These are phyloP conservation scores for Heliconius ismenius DNA, from an alignment of 2,888 invertebrate genomes.

Conservation along the genomic window DNA sequence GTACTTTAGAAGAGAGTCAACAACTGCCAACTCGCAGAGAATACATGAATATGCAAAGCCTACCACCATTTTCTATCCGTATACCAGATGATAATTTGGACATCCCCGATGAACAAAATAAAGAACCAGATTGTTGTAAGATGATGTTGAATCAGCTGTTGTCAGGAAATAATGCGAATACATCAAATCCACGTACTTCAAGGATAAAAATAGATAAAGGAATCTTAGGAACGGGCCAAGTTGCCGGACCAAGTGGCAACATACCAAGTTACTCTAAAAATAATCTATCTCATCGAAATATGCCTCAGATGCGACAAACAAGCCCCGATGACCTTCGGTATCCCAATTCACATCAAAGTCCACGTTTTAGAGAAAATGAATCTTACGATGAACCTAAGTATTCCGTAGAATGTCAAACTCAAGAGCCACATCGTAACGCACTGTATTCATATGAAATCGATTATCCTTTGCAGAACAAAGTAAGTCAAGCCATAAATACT, in stretches of 20 bases:
- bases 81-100: slow-evolving; percentile 1
- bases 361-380: not conserved
- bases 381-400: slow-evolving; percentile 4
- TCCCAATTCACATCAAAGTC: not conserved
- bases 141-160: not conserved
- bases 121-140: not conserved
- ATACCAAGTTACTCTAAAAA: not conserved
- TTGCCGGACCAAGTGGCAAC: slow-evolving; percentile 36
- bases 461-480: slow-evolving; percentile 10
- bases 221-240: slow-evolving; percentile 30
- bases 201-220: slow-evolving; percentile 26
- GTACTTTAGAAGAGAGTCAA: slow-evolving; percentile 35
- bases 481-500: slow-evolving; percentile 27
- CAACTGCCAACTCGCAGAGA: slow-evolving; percentile 12
- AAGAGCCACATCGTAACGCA: not conserved
- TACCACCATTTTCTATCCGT: slow-evolving; percentile 12
- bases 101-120: not conserved
- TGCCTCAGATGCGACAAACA: not conserved
- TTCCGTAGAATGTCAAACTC: slow-evolving; percentile 37
- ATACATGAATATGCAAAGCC: slow-evolving; percentile 23
- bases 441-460: not conserved
- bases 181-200: not conserved
- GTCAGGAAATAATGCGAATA: not conserved
- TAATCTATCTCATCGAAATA: not conserved
- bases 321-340: slow-evolving; percentile 1